phyloP scores from a whole-genome alignment of 2,888 invertebrate species.

The Acanthosepion lycidas region DNA sequence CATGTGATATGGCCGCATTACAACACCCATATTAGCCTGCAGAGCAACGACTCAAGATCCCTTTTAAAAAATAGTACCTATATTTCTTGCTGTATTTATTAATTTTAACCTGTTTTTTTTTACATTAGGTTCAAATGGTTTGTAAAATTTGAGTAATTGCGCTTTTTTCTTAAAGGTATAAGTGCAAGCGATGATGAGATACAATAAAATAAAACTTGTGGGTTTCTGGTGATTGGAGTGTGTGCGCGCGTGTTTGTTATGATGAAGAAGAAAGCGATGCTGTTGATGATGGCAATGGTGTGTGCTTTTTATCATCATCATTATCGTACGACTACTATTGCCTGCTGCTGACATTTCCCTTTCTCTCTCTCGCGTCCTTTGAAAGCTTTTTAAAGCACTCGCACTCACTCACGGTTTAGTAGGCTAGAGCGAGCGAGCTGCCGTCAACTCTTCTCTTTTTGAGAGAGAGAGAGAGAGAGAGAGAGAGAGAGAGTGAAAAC shows the following conservation, averaged over 20 bases:
- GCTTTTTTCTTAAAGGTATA: background rate
- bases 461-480: background rate
- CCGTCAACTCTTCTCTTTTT: background rate
- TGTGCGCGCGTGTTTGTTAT: background rate
- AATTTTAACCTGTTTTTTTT: background rate
- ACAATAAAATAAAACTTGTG: background rate
- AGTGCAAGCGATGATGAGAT: background rate
- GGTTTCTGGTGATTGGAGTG: background rate
- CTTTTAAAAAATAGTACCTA: background rate
- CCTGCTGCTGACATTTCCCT: background rate
- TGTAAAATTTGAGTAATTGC: background rate
- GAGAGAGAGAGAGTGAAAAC: background rate
- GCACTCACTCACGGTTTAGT: background rate
- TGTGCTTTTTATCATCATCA: background rate
- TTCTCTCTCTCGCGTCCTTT: background rate
- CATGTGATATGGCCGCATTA: background rate
- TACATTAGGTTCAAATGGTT: background rate
- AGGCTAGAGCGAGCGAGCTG: background rate
- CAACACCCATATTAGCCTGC: background rate
- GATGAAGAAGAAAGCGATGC: background rate
- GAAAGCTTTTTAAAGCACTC: background rate
- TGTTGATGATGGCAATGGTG: slow-evolving; percentile 6
- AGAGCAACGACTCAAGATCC: background rate
- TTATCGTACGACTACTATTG: background rate
- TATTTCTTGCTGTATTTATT: background rate